Evolutionary conservation across 1,140 invertebrate genomes (phyloP).

Genomic region (Drosophila mojavensis): DNA sequence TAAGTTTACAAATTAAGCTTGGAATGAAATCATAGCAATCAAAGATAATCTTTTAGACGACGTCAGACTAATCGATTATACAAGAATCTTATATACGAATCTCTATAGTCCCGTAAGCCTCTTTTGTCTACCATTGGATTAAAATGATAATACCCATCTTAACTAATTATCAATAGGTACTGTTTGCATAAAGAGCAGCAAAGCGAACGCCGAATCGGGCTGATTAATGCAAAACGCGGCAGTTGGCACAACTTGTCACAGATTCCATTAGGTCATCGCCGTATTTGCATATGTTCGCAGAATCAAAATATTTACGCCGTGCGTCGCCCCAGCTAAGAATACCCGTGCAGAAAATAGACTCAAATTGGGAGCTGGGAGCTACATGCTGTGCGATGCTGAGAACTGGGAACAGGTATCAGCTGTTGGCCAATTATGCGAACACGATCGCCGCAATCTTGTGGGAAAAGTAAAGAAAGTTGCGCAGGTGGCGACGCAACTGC

Average conservation of each 20-base stretch:
- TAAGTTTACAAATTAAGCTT: too few relatives aligned
- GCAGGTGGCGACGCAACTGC: slow-evolving; percentile 26
- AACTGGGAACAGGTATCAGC: slow-evolving; percentile 27
- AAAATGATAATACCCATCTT: neutral
- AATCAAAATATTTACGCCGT: slow-evolving; percentile 54
- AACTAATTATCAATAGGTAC: neutral
- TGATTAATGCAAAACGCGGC: slow-evolving; percentile 74
- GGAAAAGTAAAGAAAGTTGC: slow-evolving; percentile 72
- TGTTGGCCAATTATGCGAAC: slow-evolving; percentile 32
- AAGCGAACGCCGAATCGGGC: slow-evolving; percentile 45
- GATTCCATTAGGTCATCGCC: slow-evolving; percentile 78
- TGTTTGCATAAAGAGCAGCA: slow-evolving; percentile 1
- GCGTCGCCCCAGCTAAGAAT: slow-evolving; percentile 26
- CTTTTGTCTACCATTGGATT: too few relatives aligned
- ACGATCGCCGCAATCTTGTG: slow-evolving; percentile 35
- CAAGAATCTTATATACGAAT: too few relatives aligned
- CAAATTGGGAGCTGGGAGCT: neutral
- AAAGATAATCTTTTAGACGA: too few relatives aligned
- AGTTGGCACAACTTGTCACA: slow-evolving; percentile 77
- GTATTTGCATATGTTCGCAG: slow-evolving; percentile 59
- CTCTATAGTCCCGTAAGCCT: too few relatives aligned
- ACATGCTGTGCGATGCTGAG: neutral
- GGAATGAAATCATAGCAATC: too few relatives aligned
- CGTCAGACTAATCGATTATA: too few relatives aligned
- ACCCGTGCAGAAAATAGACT: slow-evolving; percentile 1